These are phyloP conservation scores for Sesamia inferens DNA, from an alignment of 2,888 invertebrate genomes.

Conservation along the genomic window DNA sequence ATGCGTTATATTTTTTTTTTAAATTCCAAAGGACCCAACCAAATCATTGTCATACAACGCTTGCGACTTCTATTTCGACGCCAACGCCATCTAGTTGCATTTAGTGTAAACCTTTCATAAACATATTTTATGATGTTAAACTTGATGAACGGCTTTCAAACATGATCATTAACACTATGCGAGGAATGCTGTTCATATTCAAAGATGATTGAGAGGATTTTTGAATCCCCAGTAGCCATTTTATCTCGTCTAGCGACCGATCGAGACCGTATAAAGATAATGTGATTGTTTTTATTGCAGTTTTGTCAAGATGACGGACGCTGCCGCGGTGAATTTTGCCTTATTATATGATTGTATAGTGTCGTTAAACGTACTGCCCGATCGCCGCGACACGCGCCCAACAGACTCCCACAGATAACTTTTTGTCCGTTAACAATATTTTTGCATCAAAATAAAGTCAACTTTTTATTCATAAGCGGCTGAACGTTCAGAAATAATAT, in stretches of 20 bases:
- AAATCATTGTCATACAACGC: no score
- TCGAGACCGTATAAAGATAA: constrained; percentile 56
- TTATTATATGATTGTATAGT: constrained; percentile 71
- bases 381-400: constrained; percentile 59
- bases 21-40: no score
- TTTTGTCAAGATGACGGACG: constrained; percentile 60
- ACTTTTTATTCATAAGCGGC: constrained; percentile 86
- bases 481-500: constrained; percentile 86
- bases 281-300: constrained; percentile 67
- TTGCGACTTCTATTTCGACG: no score
- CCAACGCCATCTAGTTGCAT: no score
- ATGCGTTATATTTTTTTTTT: no score
- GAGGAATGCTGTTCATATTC: constrained; percentile 74
- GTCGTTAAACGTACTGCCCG: constrained; percentile 60
- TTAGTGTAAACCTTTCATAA: no score
- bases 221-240: constrained; percentile 65
- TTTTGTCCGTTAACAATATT: constrained; percentile 82
- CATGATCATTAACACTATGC: no score
- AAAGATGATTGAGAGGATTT: constrained; percentile 65
- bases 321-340: constrained; percentile 63
- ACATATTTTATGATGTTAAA: no score
- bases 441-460: constrained; percentile 86
- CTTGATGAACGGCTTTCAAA: no score
- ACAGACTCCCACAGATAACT: constrained; percentile 69
- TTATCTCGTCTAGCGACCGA: constrained; percentile 59